Evolutionary conservation across 2,888 invertebrate genomes (phyloP).

Genomic region (Drosophila monieri): DNA sequence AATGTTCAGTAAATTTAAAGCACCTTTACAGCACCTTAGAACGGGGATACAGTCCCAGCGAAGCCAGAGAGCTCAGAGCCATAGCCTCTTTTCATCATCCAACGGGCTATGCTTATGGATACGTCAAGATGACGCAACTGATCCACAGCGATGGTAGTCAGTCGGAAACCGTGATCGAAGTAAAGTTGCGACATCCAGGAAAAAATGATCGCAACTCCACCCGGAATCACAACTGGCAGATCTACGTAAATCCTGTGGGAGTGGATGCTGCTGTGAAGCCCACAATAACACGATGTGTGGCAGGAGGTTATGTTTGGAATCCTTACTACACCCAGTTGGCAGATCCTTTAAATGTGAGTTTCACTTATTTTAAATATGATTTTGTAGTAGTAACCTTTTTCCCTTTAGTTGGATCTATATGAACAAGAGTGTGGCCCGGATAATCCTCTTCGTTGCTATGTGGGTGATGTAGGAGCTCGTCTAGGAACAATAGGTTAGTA

Average conservation of each 20-base stretch:
- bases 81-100: conserved; percentile 95
- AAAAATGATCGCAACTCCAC: conserved; percentile 94
- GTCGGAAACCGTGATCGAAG: conserved; percentile 95
- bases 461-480: conserved; percentile 94
- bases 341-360: conserved; percentile 93
- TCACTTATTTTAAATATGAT: background rate
- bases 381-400: fast-evolving
- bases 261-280: conserved; percentile 94
- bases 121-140: conserved; percentile 94
- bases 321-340: conserved; percentile 95
- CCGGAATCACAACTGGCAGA: conserved; percentile 93
- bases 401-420: conserved; percentile 90
- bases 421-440: conserved; percentile 93
- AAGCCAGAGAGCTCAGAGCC: conserved; percentile 92
- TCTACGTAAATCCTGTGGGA: conserved; percentile 95
- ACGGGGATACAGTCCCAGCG: conserved; percentile 94
- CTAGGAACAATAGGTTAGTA: conserved; percentile 90
- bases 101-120: conserved; percentile 93
- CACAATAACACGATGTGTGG: conserved; percentile 92
- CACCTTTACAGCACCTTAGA: conserved; percentile 89
- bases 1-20: too few species aligned
- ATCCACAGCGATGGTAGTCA: conserved; percentile 93
- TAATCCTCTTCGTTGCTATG: conserved; percentile 94
- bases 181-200: conserved; percentile 94
- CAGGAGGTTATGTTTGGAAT: conserved; percentile 96